Conservation (phyloP, 2,888 invertebrate species). For the Heterodera filipjevi region DNA sequence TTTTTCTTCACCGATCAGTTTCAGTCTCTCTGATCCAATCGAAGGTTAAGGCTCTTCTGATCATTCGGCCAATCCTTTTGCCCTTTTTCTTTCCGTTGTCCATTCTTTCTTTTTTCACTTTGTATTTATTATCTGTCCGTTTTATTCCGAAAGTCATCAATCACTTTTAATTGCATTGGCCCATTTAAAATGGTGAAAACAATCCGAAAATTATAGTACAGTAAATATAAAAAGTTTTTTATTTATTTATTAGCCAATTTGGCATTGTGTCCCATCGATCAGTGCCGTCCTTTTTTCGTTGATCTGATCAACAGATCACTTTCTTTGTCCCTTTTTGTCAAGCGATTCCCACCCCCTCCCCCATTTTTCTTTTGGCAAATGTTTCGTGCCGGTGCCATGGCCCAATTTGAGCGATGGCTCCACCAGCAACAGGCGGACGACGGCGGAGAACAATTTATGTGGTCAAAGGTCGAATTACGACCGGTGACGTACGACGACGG, state of each 20-base stretch:
- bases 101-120: background rate
- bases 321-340: no score
- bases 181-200: no score
- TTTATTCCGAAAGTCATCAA: background rate
- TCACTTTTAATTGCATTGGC: background rate
- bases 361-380: background rate
- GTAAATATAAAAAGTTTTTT: no score
- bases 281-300: no score
- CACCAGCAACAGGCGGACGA: background rate
- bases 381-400: slow-evolving; percentile 1
- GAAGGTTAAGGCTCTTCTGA: no score
- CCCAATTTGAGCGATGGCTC: background rate
- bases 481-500: slow-evolving; percentile 27
- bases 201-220: no score
- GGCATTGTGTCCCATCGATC: no score
- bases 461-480: background rate
- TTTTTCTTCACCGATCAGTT: no score
- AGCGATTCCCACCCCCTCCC: no score
- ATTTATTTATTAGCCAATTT: no score
- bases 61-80: background rate
- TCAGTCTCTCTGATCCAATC: no score
- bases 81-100: background rate
- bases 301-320: no score
- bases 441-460: background rate
- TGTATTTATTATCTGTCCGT: background rate